A percentile compares a stretch with the other conserved stretches of the same genome.
phyloP scores from a whole-genome alignment of 2,797 vertebrate species.

The Bradypus variegatus region DNA sequence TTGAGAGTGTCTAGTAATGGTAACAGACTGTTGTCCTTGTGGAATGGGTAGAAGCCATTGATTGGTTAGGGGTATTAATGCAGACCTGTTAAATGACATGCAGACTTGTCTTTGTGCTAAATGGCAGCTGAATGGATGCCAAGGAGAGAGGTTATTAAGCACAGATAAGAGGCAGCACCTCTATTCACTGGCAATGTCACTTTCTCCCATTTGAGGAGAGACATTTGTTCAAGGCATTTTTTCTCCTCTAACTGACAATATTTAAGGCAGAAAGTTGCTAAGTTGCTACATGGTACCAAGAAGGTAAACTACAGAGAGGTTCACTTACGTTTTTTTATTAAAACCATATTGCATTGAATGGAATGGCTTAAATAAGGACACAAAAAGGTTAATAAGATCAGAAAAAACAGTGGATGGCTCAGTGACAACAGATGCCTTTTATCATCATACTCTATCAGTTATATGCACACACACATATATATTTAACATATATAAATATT shows the following conservation, averaged over 20 bases:
- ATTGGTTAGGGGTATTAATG: conserved; percentile 79
- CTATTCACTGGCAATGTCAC: conserved; percentile 77
- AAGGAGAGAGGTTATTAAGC: conserved; percentile 75
- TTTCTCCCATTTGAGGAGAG: conserved; percentile 66
- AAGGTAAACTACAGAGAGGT: conserved; percentile 50
- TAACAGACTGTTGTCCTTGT: conserved; percentile 75
- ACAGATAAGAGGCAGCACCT: conserved; percentile 75
- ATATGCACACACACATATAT: no score
- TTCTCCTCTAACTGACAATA: conserved; percentile 59
- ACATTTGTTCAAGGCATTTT: conserved; percentile 66
- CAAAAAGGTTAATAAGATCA: conserved; percentile 1
- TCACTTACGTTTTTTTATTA: conserved; percentile 5
- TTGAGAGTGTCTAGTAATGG: conserved; percentile 76
- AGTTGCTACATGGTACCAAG: conserved; percentile 53
- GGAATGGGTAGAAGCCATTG: conserved; percentile 75
- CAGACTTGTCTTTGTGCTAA: conserved; percentile 74
- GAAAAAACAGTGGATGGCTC: not conserved
- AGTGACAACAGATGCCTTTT: not conserved
- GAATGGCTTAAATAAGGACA: not conserved
- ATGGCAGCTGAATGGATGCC: conserved; percentile 74
- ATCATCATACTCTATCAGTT: not conserved
- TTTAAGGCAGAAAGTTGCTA: conserved; percentile 68
- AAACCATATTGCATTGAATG: not conserved
- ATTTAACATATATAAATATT: not conserved
- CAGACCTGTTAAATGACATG: conserved; percentile 74